Evolutionary conservation across 2,888 invertebrate species (phyloP), one percentile per base, ranked within the genome.

Genomic region (Bellardia bayeri): DNA sequence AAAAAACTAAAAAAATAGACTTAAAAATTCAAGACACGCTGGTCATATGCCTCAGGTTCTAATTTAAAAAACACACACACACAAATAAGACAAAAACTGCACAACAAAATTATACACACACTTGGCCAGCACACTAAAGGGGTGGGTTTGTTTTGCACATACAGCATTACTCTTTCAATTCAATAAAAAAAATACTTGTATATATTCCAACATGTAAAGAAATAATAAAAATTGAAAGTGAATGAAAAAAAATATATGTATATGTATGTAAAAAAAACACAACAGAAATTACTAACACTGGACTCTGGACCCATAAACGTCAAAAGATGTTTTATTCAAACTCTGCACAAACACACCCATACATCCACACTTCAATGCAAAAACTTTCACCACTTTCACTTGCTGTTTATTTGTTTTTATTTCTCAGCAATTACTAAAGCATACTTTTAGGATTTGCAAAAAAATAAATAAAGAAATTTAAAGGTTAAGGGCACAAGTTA

Each of bases 241-340:
- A 82, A 82, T 81, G 74, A 45, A 74, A 81, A 72, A 75, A 33
- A n/a, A 68, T 42, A 2, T n/a, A n/a, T n/a, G n/a, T n/a, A n/a
- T 40, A 40, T 42, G 2, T 42, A 7, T 6, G 49, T 14, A 42
- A 33, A 9, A 61, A 78, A 54, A 82, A 76, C 69, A 83, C 23
- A 89, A 91, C 86, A 89, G 79, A 88, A 88, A 89, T 88, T 88
- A 81, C 84, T 83, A 83, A 64, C 61, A 80, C 80, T 80, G 86
- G 83, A 83, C 83, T 66, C 33, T 81, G 58, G 56, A 74, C 63
- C 63, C 74, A 85, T 64, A 75, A 87, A 87, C 58, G 85, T 75
- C 82, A 78, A 69, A 80, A 80, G 71, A 69, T 81, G 51, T 84
- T 84, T 68, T 84, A 84, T 84, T 82, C 83, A 83, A 86, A 85